Base-by-base conservation (phyloP, 2,888 invertebrate genomes). In the Rhamnusium bicolor region DNA sequence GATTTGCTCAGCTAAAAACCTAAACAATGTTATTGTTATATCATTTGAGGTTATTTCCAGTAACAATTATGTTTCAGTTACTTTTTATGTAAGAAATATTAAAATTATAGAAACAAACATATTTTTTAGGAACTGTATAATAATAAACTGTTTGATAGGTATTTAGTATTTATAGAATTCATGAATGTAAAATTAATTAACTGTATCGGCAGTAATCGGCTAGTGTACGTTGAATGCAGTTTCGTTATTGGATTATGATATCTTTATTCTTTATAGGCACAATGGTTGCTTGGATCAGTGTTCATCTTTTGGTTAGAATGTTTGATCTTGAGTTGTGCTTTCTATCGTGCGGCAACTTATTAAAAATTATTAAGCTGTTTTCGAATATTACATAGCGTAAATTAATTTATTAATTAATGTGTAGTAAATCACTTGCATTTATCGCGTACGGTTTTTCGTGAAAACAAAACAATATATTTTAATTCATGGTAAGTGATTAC, bases 401-500 rank as follows among this genome's bases (percentile, higher is more conserved):
- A 58, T 18, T 58, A 24, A 10, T 32, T 24, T 24, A 58, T 10
- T 58, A 18, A 58, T 58, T 58, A 32, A 12, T 58, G 18, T 18
- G 8, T 10, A 16, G 18, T 19, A 32, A 58, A 58, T 32, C 32
- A 32, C 12, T 58, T 29, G 10, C 32, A 32, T 32, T 27, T 56
- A 56, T 56, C 54, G 54, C 27, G 12, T 58, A 18, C 2, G 18
- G 32, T 32, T 53, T 18, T 16, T 12, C 16, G 56, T 27, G 29
- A 6, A 14, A 32, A 16, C n/a, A 18, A 32, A 32, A 8, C n/a
- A n/a, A 40, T 40, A 40, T n/a, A 40, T n/a, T n/a, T 40, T 40
- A n/a, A n/a, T 54, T n/a, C 58, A 58, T 58, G 58, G 58, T 58
- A 32, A 58, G 58, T 58, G 16, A 53, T 40, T n/a, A n/a, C n/a